phyloP scores from a whole-genome alignment of 2,113 vertebrate species.

The Clarias batrachus region DNA sequence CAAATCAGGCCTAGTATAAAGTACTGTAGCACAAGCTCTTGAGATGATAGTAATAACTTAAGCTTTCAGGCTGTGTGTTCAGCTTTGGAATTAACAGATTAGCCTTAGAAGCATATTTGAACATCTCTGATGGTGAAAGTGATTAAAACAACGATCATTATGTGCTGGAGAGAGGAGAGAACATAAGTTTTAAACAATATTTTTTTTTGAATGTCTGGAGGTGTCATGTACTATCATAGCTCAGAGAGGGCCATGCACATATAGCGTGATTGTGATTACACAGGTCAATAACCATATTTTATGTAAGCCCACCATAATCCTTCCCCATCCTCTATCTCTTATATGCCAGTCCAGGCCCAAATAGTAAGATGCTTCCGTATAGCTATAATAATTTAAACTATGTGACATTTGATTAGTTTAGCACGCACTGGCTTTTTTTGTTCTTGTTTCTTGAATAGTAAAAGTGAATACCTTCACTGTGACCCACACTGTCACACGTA shows the following conservation, averaged over 20 bases:
- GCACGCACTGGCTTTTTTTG: conserved; percentile 62
- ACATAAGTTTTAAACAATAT: not conserved
- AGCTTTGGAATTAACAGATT: not conserved
- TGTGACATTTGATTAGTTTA: conserved; percentile 34
- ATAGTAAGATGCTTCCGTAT: not conserved
- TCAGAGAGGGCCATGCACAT: not conserved
- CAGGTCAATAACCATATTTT: not conserved
- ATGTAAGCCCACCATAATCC: not conserved
- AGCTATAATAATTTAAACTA: not conserved
- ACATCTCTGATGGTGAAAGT: not conserved
- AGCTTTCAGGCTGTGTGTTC: not conserved
- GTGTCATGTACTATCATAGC: conserved; percentile 59
- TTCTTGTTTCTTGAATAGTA: conserved; percentile 67
- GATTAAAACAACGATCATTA: not conserved
- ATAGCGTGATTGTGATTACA: not conserved
- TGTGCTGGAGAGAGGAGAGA: not conserved
- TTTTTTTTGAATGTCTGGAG: conserved; percentile 83
- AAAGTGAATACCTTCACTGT: conserved; percentile 71
- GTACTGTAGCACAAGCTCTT: not conserved
- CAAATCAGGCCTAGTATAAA: not conserved
- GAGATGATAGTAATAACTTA: too few species aligned
- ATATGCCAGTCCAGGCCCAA: not conserved
- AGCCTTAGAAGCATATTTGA: not conserved
- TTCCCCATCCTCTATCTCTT: not conserved
- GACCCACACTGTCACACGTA: conserved; percentile 68